phyloP scores from a whole-genome alignment of 2,888 invertebrate genomes.

The Conomelus anceps region DNA sequence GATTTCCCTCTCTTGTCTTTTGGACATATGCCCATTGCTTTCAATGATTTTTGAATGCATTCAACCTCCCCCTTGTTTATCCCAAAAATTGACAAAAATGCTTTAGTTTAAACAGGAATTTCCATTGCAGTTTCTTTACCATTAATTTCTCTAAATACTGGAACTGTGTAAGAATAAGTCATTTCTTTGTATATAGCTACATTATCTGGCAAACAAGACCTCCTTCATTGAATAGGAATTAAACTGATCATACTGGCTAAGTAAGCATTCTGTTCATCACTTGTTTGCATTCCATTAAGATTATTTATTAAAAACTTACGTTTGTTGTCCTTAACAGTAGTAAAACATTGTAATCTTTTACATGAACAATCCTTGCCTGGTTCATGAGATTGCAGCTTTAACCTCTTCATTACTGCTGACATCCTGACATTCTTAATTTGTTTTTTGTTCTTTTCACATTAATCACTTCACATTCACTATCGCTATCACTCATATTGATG shows the following conservation, averaged over 20 bases:
- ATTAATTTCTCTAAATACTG: neutral
- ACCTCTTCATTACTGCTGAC: neutral
- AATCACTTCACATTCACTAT: neutral
- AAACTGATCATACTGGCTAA: neutral
- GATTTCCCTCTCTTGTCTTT: conserved; percentile 7
- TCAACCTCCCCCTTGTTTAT: conserved; percentile 14
- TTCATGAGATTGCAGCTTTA: neutral
- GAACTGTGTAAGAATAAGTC: neutral
- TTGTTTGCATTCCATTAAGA: neutral
- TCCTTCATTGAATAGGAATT: neutral
- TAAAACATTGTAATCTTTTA: neutral
- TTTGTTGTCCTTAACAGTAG: neutral
- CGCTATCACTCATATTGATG: neutral
- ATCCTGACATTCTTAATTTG: neutral
- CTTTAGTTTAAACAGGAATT: neutral
- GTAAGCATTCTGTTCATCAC: neutral
- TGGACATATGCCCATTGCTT: neutral
- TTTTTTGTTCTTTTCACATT: neutral
- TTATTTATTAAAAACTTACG: neutral
- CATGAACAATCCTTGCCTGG: neutral
- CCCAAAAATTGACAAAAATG: conserved; percentile 11
- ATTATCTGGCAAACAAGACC: neutral
- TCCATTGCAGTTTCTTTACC: neutral
- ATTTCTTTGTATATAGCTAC: neutral
- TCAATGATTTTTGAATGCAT: conserved; percentile 4